Evolutionary conservation across 1,140 invertebrate genomes (phyloP).

Genomic region (Stratiolaelaps scimitus): DNA sequence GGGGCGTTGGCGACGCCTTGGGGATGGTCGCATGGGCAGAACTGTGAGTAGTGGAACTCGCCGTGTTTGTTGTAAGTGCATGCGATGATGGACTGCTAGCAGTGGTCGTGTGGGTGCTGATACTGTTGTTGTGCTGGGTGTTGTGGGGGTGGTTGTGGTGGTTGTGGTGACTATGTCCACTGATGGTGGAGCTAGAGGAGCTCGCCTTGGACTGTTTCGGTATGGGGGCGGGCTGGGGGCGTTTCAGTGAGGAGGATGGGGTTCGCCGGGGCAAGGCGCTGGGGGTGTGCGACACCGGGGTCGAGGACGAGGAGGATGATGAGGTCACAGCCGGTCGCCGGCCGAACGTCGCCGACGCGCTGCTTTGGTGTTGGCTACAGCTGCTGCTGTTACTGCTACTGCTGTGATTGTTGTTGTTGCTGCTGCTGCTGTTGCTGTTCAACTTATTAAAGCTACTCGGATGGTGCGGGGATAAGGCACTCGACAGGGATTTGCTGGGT

Average conservation of each 20-base stretch:
- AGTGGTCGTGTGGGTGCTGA: too few relatives aligned
- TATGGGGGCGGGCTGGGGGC: conserved; percentile 5
- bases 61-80: too few relatives aligned
- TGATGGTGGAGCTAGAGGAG: conserved; percentile 1
- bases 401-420: neutral
- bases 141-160: too few relatives aligned
- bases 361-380: too few relatives aligned
- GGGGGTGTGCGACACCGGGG: neutral
- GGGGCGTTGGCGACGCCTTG: neutral
- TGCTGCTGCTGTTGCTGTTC: neutral
- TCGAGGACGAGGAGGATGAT: too few relatives aligned
- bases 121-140: too few relatives aligned
- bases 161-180: neutral
- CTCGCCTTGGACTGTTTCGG: conserved; percentile 5
- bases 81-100: too few relatives aligned
- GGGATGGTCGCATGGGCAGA: too few relatives aligned
- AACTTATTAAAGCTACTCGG: neutral
- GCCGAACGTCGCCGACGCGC: too few relatives aligned
- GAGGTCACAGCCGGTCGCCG: too few relatives aligned
- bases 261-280: neutral
- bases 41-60: too few relatives aligned
- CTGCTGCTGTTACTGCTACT: too few relatives aligned
- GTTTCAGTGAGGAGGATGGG: neutral
- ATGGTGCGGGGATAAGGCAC: neutral
- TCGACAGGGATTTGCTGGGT: neutral